Evolutionary conservation across 2,113 vertebrate genomes (phyloP), one percentile per base, ranked within the genome.

Genomic region (Drymodes brunneopygia): DNA sequence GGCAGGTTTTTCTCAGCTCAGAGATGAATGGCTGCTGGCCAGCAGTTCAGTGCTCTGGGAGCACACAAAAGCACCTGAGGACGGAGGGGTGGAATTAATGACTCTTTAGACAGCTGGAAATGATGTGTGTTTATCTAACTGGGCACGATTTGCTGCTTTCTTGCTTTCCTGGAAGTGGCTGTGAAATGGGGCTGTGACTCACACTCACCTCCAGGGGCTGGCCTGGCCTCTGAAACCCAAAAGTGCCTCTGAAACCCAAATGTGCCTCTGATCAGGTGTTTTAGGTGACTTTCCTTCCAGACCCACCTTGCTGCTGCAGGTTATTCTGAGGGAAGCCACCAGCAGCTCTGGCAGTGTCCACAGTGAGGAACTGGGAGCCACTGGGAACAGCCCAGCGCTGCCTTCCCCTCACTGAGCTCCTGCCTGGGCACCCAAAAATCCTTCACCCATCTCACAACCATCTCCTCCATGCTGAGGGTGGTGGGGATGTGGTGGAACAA

Each of bases 51-150:
- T 23, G 35, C 91, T 86, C 50, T 90, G 80, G 67, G 71, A 84
- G 11, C 3, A 11, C 51, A 91, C 83, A 67, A 65, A 88, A 92
- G 81, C 88, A 94, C 94, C 94, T 94, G 93, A 60, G 94, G 94
- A 93, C 0, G 9, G 72, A 88, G 97, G 85, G 88, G 92, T 88
- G 23, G 83, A 91, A 95, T 96, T 92, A 96, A 88, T 2, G 11
- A 33, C 88, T 75, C 86, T 66, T 60, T 36, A 40, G 88, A 4
- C 62, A 31, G 77, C 48, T 80, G 86, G 80, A 70, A 94, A 45
- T 20, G 13, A 8, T 58, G 86, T 24, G 57, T 90, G 73, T 93
- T 94, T 96, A 62, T 94, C 92, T 81, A 61, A 73, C 93, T 69
- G 64, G 94, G 33, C 78, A 24, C 88, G 40, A 58, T 48, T 47